A percentile compares a stretch with the other conserved stretches of the same genome.
phyloP scores from a whole-genome alignment of 1,140 invertebrate species.

The Conus betulinus region DNA sequence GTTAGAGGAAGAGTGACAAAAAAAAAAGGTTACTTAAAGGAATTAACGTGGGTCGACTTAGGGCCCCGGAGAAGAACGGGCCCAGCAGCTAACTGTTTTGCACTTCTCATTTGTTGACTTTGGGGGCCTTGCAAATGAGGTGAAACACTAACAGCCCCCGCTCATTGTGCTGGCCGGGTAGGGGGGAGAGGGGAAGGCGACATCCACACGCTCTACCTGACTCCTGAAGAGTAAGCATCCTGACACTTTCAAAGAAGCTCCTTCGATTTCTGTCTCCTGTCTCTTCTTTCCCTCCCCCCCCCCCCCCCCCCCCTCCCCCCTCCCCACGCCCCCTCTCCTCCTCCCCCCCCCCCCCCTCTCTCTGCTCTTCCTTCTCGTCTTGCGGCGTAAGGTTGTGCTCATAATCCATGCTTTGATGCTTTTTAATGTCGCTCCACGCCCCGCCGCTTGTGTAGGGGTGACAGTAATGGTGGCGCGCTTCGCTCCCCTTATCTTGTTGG shows the following conservation, averaged over 20 bases:
- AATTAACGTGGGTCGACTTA: slow-evolving; percentile 5
- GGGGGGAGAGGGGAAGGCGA: neutral
- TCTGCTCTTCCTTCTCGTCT: neutral
- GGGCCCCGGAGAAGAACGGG: neutral
- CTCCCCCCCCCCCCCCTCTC: no score
- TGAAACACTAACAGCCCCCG: slow-evolving; percentile 23
- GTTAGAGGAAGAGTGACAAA: neutral
- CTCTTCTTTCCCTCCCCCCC: no score
- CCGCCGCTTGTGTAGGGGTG: neutral
- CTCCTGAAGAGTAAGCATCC: neutral
- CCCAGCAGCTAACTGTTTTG: neutral
- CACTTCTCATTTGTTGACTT: slow-evolving; percentile 2
- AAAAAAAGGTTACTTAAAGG: neutral
- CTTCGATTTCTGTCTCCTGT: neutral
- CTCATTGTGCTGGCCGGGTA: neutral
- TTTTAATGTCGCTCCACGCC: neutral
- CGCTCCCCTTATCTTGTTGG: neutral
- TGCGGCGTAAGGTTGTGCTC: slow-evolving; percentile 5
- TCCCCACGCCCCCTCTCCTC: no score
- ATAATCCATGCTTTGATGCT: slow-evolving; percentile 20
- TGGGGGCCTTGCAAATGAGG: slow-evolving; percentile 10
- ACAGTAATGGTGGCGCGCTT: slow-evolving; percentile 2
- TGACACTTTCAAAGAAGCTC: slow-evolving; percentile 10
- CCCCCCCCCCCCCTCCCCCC: no score
- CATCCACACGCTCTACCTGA: neutral